Percentiles rank a stretch among this genome's conserved stretches.
These are phyloP conservation scores for Torymus auratus DNA, from an alignment of 2,888 invertebrate genomes.

Conservation along the genomic window DNA sequence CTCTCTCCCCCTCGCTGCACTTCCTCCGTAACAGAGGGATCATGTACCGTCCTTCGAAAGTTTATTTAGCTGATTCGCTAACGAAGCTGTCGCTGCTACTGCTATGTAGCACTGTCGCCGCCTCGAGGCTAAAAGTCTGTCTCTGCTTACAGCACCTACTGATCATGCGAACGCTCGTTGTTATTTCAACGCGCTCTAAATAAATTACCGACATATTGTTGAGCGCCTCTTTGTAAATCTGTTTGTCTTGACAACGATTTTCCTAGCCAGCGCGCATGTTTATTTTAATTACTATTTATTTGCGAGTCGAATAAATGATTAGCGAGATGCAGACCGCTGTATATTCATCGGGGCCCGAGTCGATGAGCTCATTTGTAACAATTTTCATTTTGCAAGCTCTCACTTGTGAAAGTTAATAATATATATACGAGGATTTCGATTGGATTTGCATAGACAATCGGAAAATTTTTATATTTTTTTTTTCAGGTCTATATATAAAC, in stretches of 20 bases:
- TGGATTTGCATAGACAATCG: no score
- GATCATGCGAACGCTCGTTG: background rate
- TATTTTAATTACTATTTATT: no score
- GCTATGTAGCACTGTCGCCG: background rate
- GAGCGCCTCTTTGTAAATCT: background rate
- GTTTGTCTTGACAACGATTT: background rate
- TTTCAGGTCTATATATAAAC: no score
- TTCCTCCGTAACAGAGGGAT: slow-evolving; percentile 35
- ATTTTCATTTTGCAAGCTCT: no score
- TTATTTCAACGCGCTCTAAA: background rate
- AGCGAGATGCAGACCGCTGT: no score
- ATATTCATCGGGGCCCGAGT: no score
- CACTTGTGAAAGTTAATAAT: no score
- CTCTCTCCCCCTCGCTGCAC: background rate
- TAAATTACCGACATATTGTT: background rate
- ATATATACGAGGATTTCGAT: no score
- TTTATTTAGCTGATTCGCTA: slow-evolving; percentile 58
- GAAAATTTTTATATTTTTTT: no score
- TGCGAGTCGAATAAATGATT: no score
- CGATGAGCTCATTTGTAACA: no score
- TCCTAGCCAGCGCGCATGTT: background rate
- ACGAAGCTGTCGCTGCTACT: slow-evolving; percentile 45
- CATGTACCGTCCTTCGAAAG: slow-evolving; percentile 51
- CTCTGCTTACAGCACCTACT: slow-evolving; percentile 9
- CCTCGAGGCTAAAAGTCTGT: slow-evolving; percentile 39